Base-by-base conservation (phyloP, 1,140 invertebrate genomes). In the Drosophila rufa region DNA sequence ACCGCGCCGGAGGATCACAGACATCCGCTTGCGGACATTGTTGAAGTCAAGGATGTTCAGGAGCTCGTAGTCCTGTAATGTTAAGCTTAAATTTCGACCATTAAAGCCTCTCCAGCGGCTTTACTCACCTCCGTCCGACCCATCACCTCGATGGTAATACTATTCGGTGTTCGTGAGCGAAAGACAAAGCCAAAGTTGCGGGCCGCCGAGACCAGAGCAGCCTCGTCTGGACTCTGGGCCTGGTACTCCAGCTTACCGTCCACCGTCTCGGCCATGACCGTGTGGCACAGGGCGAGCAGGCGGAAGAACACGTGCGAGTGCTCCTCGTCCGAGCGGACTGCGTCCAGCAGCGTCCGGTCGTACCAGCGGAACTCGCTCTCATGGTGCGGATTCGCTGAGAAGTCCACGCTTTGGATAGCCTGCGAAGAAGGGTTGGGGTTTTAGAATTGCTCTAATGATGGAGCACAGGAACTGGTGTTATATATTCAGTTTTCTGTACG, bases 181-280 rank as follows among this genome's bases (percentile, higher is more conserved):
- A 99, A 99, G 42, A 99, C 98, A 94, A 99, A 99, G 74, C 98
- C 98, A 94, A 99, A 99, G 94, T 99, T 99, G 75, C 99, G 95
- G 1, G 99, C 99, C 1, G 99, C 98, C 12, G 98, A 98, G 3
- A 99, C 98, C 14, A 99, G 94, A 1, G 99, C 99, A 50, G 97
- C 96, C 94, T 99, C 99, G 94, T 99, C 99, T 2, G 99, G 99
- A 58, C 98, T 99, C 93, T 99, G 99, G 22, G 99, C 99, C 95
- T 98, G 94, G 53, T 94, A 94, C 65, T 93, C 92, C 17, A 93
- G 38, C 1, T 73, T 70, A 82, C 97, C 97, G 62, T 96, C 95
- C 85, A 97, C 97, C 65, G 97, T 95, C 58, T 99, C 98, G 0
- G 98, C 96, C 98, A 99, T 99, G n/a, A 99, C 98, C 4, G 98